phyloP scores from a whole-genome alignment of 2,888 invertebrate genomes.

The Seladonia tumulorum region DNA sequence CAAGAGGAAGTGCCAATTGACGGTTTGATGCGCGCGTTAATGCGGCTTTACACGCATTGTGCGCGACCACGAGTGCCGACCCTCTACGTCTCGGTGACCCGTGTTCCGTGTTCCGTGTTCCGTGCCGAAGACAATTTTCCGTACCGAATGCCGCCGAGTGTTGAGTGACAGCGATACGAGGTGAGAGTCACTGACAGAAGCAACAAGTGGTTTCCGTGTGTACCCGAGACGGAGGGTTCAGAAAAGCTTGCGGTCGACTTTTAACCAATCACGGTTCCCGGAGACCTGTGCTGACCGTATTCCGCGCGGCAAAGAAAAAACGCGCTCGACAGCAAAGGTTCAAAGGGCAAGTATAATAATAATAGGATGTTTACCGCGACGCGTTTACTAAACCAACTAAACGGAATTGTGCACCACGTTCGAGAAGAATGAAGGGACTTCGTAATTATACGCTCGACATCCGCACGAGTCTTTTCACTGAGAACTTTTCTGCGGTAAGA shows the following conservation, averaged over 20 bases:
- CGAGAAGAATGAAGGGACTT: not conserved
- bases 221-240: conserved; percentile 46
- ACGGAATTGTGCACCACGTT: not conserved
- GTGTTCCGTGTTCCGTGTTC: not conserved
- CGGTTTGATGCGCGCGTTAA: conserved; percentile 39
- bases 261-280: conserved; percentile 43
- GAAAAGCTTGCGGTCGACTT: conserved; percentile 47
- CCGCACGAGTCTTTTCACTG: not conserved
- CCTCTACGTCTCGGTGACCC: not conserved
- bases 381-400: not conserved
- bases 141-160: not conserved
- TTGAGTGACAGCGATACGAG: conserved; percentile 11
- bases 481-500: not conserved
- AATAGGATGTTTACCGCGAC: conserved; percentile 19
- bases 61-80: not conserved
- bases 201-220: conserved; percentile 62
- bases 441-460: not conserved
- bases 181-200: conserved; percentile 57
- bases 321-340: conserved; percentile 19
- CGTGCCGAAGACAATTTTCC: conserved; percentile 22
- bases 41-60: not conserved
- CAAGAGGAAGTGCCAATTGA: conserved; percentile 52
- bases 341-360: conserved; percentile 57
- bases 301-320: conserved; percentile 23
- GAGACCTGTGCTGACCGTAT: conserved; percentile 17